Evolutionary conservation across 2,113 vertebrate genomes (phyloP).

Genomic region (Sinocyclocheilus anshuiensis): DNA sequence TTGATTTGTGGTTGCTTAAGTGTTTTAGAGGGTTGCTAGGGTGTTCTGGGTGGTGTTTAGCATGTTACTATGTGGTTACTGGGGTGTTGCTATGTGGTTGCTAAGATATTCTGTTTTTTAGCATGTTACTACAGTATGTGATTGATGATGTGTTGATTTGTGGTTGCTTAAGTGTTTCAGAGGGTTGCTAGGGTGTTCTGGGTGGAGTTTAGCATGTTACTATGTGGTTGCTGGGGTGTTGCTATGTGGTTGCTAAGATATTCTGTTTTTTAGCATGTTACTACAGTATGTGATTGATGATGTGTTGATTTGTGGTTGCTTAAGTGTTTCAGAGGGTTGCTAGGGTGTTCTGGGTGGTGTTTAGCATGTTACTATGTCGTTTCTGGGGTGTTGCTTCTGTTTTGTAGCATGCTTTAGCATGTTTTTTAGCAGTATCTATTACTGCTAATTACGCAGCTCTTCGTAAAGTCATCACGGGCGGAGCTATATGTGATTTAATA

Average conservation of each 20-base stretch:
- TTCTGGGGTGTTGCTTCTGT: background rate
- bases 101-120: too few relatives aligned
- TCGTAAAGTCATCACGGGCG: background rate
- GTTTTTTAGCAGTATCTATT: too few relatives aligned
- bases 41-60: too few relatives aligned
- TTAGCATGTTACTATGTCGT: background rate
- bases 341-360: background rate
- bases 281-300: too few relatives aligned
- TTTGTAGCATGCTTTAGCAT: background rate
- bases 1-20: too few relatives aligned
- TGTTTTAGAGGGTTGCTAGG: too few relatives aligned
- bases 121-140: too few relatives aligned
- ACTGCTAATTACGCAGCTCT: background rate
- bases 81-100: too few relatives aligned
- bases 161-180: background rate
- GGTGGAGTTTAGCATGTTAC: background rate
- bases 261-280: background rate
- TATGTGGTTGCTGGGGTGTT: background rate
- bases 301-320: too few relatives aligned
- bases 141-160: too few relatives aligned
- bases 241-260: background rate
- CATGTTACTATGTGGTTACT: too few relatives aligned
- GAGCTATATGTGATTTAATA: background rate
- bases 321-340: background rate
- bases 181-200: background rate